phyloP scores from a whole-genome alignment of 2,888 invertebrate species.

The Drymonia ruficornis region DNA sequence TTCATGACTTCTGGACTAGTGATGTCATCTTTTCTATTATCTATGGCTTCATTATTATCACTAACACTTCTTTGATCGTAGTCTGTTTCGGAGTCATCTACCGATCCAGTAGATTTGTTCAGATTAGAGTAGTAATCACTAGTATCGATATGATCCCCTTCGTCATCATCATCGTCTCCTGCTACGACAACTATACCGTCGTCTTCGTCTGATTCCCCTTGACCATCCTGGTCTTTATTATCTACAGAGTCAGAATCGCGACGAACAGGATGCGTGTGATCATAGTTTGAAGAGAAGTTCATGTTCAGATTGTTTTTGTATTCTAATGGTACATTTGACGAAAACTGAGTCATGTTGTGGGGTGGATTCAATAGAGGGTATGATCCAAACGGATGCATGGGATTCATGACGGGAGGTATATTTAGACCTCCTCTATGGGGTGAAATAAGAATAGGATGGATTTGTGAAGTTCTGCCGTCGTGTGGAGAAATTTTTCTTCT shows the following conservation, averaged over 20 bases:
- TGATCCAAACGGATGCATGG: conserved; percentile 90
- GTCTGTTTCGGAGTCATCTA: conserved; percentile 76
- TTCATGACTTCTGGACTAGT: conserved; percentile 87
- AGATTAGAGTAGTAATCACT: conserved; percentile 74
- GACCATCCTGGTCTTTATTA: conserved; percentile 85
- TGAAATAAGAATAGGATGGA: conserved; percentile 92
- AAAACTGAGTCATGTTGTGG: conserved; percentile 86
- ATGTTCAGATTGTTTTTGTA: conserved; percentile 78
- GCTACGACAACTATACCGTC: conserved; percentile 92
- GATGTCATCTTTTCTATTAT: conserved; percentile 78
- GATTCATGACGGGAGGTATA: conserved; percentile 88
- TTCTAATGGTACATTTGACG: conserved; percentile 75
- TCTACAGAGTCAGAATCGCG: conserved; percentile 73
- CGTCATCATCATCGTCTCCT: conserved; percentile 91
- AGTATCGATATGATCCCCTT: conserved; percentile 82
- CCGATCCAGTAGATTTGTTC: conserved; percentile 70
- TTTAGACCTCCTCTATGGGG: conserved; percentile 87
- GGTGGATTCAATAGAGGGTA: conserved; percentile 91
- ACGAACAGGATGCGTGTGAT: conserved; percentile 67
- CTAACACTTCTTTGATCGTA: conserved; percentile 74
- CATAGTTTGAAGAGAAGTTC: conserved; percentile 60
- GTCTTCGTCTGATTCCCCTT: conserved; percentile 88
- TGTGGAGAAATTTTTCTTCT: conserved; percentile 97
- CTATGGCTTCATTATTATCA: conserved; percentile 68
- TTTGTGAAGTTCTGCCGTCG: conserved; percentile 95